Percentiles rank a stretch among this genome's conserved stretches.
Evolutionary conservation across 2,888 invertebrate species (phyloP).

Genomic region (Pedicia rivosa): DNA sequence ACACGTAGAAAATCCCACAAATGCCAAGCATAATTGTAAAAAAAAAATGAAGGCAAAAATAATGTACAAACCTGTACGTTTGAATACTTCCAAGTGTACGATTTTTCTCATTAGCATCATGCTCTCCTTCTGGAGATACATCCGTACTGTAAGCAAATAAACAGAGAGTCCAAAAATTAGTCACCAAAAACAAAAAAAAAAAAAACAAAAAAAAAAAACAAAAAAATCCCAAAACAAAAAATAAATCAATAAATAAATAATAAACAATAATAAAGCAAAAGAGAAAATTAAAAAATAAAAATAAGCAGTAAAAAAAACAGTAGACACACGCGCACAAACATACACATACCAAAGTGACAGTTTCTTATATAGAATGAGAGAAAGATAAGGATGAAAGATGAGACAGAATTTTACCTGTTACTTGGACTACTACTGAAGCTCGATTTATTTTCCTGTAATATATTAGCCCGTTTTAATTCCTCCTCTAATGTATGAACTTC

Average conservation of each 20-base stretch:
- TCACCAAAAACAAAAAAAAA: conserved; percentile 4
- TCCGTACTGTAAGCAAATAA: conserved; percentile 6
- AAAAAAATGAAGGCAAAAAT: conserved; percentile 7
- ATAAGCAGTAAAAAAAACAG: no score
- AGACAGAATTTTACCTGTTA: conserved; percentile 9
- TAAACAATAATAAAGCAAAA: no score
- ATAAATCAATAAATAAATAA: not conserved
- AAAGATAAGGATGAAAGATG: no score
- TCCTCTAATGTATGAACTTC: conserved; percentile 1
- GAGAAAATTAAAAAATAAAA: no score
- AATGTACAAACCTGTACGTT: conserved; percentile 18
- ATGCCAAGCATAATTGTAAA: no score
- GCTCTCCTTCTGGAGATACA: conserved; percentile 10
- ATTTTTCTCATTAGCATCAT: conserved; percentile 16
- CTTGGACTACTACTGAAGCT: conserved; percentile 7
- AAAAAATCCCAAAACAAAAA: not conserved
- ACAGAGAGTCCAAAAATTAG: no score
- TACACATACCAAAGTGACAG: no score
- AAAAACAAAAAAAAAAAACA: not conserved
- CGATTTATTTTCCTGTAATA: no score
- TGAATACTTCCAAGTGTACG: conserved; percentile 28
- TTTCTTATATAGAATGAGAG: no score
- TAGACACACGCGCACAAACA: no score
- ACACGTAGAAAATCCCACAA: no score
- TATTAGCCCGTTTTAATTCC: conserved; percentile 3